phyloP scores from a whole-genome alignment of 2,888 invertebrate genomes.

The Cloeon dipterum region DNA sequence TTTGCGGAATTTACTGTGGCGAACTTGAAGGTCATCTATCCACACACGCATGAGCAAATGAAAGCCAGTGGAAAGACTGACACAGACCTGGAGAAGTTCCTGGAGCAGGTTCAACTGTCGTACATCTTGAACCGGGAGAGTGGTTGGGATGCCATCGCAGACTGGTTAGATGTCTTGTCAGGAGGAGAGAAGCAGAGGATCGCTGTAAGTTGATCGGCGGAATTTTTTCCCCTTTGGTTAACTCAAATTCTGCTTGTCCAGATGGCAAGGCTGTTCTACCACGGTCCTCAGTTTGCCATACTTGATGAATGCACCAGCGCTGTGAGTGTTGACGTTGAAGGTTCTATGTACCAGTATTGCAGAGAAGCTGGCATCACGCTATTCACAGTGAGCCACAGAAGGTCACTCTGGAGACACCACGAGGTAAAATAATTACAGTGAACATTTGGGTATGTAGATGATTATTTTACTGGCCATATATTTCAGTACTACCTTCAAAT shows the following conservation, averaged over 20 bases:
- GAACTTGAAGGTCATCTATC: constrained; percentile 53
- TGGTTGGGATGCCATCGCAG: constrained; percentile 78
- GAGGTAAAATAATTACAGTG: constrained; percentile 24
- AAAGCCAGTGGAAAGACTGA: constrained; percentile 48
- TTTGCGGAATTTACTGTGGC: not conserved
- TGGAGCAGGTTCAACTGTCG: constrained; percentile 62
- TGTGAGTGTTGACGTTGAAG: constrained; percentile 95
- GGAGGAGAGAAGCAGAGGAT: constrained; percentile 97
- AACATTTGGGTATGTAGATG: too few relatives aligned
- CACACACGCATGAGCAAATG: constrained; percentile 77
- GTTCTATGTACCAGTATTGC: constrained; percentile 89
- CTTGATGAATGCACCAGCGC: constrained; percentile 98
- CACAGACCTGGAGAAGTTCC: constrained; percentile 44
- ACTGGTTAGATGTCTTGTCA: constrained; percentile 96
- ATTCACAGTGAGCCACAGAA: constrained; percentile 92
- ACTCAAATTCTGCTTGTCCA: constrained; percentile 15
- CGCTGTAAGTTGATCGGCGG: constrained; percentile 33
- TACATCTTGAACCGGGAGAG: constrained; percentile 68
- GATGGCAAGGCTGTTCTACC: constrained; percentile 95
- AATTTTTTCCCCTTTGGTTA: not conserved
- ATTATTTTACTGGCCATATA: not conserved
- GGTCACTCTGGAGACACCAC: constrained; percentile 93
- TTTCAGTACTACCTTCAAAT: constrained; percentile 70
- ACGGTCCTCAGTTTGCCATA: constrained; percentile 94
- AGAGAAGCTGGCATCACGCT: constrained; percentile 72